Percentiles rank a stretch among this genome's conserved stretches.
Conservation (phyloP, 2,888 invertebrate genomes). For the Papilio demoleus region DNA sequence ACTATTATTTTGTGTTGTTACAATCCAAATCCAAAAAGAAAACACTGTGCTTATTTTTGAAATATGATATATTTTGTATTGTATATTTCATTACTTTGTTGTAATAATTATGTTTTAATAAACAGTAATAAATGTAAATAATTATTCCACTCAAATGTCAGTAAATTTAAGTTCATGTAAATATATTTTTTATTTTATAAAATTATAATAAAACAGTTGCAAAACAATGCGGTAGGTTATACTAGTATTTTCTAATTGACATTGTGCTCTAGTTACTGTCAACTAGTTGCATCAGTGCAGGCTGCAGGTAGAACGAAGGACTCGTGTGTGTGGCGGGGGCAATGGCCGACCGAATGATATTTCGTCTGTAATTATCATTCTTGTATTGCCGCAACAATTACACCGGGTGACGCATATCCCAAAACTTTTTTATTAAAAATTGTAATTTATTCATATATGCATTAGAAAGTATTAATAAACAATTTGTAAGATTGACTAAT, state of each 20-base stretch:
- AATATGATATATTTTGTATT: no score
- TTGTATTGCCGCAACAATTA: constrained; percentile 47
- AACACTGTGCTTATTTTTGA: no score
- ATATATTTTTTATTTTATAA: background rate
- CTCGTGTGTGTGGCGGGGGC: constrained; percentile 47
- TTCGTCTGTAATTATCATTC: constrained; percentile 53
- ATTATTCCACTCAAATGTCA: no score
- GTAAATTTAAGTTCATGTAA: no score
- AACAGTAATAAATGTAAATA: no score
- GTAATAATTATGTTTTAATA: no score
- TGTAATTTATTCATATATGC: background rate
- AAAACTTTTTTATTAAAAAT: background rate
- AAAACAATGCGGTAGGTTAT: constrained; percentile 30
- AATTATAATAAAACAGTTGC: background rate
- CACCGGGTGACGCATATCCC: background rate
- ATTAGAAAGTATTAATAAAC: background rate
- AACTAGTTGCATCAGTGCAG: constrained; percentile 49
- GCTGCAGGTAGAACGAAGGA: constrained; percentile 55
- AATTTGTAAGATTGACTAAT: background rate
- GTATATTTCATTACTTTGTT: no score
- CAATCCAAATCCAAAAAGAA: no score
- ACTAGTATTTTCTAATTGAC: constrained; percentile 43
- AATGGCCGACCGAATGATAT: constrained; percentile 55
- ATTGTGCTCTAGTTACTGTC: constrained; percentile 51
- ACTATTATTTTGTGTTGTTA: no score